These are phyloP conservation scores for Characodon lateralis DNA, from an alignment of 2,797 vertebrate species.

Conservation along the genomic window DNA sequence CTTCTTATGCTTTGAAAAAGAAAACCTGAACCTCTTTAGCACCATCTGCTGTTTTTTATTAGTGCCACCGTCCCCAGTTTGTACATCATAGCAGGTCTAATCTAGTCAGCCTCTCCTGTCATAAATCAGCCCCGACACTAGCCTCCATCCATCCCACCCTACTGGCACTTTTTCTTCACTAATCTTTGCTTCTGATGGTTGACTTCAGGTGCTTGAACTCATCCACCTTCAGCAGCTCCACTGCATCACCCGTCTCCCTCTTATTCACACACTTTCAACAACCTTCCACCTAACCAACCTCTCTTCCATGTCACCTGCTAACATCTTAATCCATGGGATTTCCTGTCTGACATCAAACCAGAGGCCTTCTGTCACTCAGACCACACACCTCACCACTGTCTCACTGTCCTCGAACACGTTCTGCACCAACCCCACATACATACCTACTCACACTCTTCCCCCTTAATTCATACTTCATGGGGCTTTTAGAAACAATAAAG, in stretches of 20 bases:
- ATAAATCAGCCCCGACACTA: not conserved
- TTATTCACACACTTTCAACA: no score
- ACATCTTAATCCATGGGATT: not conserved
- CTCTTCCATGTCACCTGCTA: not conserved
- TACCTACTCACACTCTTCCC: not conserved
- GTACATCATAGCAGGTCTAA: not conserved
- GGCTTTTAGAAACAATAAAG: no score
- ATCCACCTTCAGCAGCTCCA: no score
- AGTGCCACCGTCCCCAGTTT: no score
- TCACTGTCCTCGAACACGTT: not conserved
- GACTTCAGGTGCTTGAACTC: no score
- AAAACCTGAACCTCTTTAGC: constrained; percentile 6
- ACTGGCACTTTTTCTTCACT: not conserved
- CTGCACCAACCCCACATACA: no score
- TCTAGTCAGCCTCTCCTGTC: no score
- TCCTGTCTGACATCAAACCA: no score
- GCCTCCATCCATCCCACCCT: not conserved
- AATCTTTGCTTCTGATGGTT: not conserved
- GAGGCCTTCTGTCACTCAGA: not conserved
- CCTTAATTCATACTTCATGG: not conserved
- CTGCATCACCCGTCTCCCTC: no score
- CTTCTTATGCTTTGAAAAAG: constrained; percentile 1
- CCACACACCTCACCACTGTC: not conserved
- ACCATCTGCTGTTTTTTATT: not conserved
- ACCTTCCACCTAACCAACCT: no score